Conservation (phyloP, 2,113 vertebrate genomes). For the Saccopteryx leptura region DNA sequence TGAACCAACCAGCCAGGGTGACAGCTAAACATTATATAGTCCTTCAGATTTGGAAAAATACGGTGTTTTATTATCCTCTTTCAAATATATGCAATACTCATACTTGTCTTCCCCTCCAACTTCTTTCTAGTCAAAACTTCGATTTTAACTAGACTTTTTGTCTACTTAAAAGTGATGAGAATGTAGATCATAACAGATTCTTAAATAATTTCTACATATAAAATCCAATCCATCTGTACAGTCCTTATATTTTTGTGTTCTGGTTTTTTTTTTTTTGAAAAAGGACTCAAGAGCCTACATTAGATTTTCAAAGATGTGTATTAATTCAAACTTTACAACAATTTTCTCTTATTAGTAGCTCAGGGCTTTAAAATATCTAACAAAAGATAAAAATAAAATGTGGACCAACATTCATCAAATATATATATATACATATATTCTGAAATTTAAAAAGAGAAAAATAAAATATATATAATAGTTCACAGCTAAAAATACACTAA, state of each 20-base stretch:
- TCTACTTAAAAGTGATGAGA: background rate
- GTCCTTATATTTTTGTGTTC: background rate
- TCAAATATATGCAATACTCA: background rate
- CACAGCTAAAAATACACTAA: background rate
- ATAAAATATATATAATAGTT: background rate
- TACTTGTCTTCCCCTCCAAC: background rate
- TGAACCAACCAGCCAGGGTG: background rate
- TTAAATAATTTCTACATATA: background rate
- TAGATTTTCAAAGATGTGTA: background rate
- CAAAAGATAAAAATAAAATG: background rate
- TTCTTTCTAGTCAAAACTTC: background rate
- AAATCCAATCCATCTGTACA: background rate
- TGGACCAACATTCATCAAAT: background rate
- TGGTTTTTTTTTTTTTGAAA: background rate
- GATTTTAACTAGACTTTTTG: background rate
- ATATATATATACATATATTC: background rate
- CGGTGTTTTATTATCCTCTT: background rate
- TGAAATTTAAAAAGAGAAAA: background rate
- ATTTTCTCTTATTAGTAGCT: background rate
- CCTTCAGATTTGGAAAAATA: slow-evolving; percentile 27
- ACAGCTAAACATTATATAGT: background rate
- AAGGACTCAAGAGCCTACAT: background rate
- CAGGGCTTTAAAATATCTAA: background rate
- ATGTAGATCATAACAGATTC: background rate
- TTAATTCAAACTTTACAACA: background rate